Evolutionary conservation across 2,888 invertebrate genomes (phyloP).

Genomic region (Odontocolon sp.): DNA sequence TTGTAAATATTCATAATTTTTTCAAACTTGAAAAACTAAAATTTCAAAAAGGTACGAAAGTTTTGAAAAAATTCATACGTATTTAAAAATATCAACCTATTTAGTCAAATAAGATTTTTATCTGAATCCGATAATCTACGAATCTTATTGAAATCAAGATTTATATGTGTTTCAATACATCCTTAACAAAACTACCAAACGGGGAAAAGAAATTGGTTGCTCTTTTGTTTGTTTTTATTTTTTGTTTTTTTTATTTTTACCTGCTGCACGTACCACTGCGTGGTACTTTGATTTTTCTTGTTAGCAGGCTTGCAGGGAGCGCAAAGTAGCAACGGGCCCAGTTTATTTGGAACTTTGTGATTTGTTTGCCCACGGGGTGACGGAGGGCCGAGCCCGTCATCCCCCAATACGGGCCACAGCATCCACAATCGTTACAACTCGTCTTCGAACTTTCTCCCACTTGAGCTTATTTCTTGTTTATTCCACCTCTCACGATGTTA

Average conservation of each 20-base stretch:
- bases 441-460: constrained; percentile 45
- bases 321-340: constrained; percentile 78
- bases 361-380: constrained; percentile 69
- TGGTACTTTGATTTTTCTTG: constrained; percentile 77
- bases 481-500: constrained; percentile 35
- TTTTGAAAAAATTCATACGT: no score
- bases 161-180: no score
- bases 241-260: constrained; percentile 67
- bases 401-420: constrained; percentile 80
- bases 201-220: no score
- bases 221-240: background rate
- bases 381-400: constrained; percentile 79
- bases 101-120: no score
- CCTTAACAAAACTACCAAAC: no score
- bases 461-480: constrained; percentile 53
- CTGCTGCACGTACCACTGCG: constrained; percentile 81
- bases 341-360: constrained; percentile 68
- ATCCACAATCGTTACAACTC: constrained; percentile 74
- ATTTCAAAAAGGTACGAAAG: no score
- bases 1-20: no score
- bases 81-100: no score
- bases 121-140: no score
- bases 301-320: constrained; percentile 78
- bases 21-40: no score
- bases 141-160: no score